These are phyloP conservation scores for Menidia beryllina DNA, from an alignment of 2,113 vertebrate species.

Conservation along the genomic window DNA sequence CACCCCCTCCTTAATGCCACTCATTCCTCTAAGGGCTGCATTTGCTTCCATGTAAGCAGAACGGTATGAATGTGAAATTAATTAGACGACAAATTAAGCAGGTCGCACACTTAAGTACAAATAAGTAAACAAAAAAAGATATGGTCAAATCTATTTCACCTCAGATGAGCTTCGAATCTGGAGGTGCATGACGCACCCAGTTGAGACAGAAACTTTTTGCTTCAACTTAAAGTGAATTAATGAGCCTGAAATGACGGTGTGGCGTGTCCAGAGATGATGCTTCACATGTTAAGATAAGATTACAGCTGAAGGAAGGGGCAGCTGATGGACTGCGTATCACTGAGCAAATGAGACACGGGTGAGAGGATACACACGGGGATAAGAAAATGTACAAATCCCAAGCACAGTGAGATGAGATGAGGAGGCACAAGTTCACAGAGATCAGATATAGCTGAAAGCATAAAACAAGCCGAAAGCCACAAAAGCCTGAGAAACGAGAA, in stretches of 20 bases:
- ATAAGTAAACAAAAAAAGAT: conserved; percentile 49
- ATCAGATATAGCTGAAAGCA: conserved; percentile 59
- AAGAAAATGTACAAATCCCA: conserved; percentile 67
- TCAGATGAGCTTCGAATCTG: conserved; percentile 49
- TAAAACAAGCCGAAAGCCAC: conserved; percentile 38
- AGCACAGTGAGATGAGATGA: conserved; percentile 56
- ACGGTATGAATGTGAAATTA: conserved; percentile 30
- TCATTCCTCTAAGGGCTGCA: conserved; percentile 23
- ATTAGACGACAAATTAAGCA: conserved; percentile 38
- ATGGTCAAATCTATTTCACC: conserved; percentile 51
- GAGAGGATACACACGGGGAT: conserved; percentile 50
- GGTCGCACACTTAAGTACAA: conserved; percentile 6
- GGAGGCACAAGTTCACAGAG: conserved; percentile 27
- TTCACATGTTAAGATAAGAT: conserved; percentile 10
- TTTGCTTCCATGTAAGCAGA: conserved; percentile 26
- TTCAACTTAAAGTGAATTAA: conserved; percentile 42
- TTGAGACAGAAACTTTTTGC: conserved; percentile 19
- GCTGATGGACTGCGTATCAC: conserved; percentile 52
- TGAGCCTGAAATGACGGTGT: conserved; percentile 36
- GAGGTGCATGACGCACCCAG: conserved; percentile 10
- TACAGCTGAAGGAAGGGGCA: conserved; percentile 18
- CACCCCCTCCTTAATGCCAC: conserved; percentile 19
- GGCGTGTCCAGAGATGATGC: conserved; percentile 30
- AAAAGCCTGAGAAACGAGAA: conserved; percentile 55
- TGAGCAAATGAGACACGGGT: conserved; percentile 36